Percentiles rank a stretch among this genome's conserved stretches.
phyloP scores from a whole-genome alignment of 2,888 invertebrate species.

The Pseudococcus jackbeardsleyi region DNA sequence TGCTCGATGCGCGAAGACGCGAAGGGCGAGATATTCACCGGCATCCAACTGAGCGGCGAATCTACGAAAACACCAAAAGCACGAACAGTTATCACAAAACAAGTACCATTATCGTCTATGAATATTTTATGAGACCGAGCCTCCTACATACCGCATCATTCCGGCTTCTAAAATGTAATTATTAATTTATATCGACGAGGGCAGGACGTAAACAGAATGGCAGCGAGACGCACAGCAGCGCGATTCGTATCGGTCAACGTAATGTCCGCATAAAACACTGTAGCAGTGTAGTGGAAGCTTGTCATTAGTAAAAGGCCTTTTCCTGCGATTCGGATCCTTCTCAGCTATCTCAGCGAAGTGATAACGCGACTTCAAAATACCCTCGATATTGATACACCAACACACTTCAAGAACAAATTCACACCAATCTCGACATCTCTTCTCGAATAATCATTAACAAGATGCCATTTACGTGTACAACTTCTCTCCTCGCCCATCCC shows the following conservation, averaged over 20 bases:
- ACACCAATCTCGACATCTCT: background rate
- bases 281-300: background rate
- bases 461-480: background rate
- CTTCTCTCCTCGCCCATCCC: background rate
- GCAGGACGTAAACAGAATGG: too few relatives aligned
- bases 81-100: slow-evolving; percentile 30
- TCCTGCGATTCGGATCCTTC: background rate
- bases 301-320: slow-evolving; percentile 17
- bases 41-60: background rate
- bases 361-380: too few relatives aligned
- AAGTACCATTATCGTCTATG: slow-evolving; percentile 23
- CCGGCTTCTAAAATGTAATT: slow-evolving; percentile 37
- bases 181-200: background rate
- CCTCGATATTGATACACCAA: too few relatives aligned
- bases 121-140: slow-evolving; percentile 5
- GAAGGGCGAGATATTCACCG: background rate
- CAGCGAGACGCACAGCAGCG: background rate
- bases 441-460: background rate
- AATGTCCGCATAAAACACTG: background rate
- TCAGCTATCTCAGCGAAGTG: too few relatives aligned
- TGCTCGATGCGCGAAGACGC: background rate
- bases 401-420: background rate
- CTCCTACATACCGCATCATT: background rate
- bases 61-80: slow-evolving; percentile 23
- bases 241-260: slow-evolving; percentile 27